Conservation (phyloP, 2,797 vertebrate genomes). For the Peromyscus attwateri region DNA sequence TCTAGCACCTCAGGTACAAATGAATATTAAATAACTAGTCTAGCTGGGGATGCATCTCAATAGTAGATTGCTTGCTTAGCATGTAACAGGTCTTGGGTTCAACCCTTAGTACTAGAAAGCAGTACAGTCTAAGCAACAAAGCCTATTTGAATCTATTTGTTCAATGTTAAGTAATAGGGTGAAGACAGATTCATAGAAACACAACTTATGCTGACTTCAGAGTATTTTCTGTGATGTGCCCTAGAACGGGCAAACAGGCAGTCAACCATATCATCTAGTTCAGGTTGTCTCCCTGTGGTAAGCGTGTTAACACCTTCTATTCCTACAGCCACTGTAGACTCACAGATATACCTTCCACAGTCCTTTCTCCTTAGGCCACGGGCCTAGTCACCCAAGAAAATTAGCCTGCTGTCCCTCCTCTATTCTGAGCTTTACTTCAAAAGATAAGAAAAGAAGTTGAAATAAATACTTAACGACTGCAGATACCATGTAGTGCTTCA, state of each 20-base stretch:
- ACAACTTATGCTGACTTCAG: not conserved
- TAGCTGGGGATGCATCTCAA: not conserved
- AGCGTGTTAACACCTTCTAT: not conserved
- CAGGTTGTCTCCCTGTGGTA: not conserved
- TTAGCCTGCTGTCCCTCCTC: not conserved
- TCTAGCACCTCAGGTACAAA: not conserved
- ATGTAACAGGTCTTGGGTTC: not conserved
- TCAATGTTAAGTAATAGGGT: not conserved
- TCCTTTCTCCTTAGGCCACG: not conserved
- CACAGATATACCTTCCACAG: not conserved
- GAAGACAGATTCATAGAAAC: not conserved
- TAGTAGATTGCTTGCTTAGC: not conserved
- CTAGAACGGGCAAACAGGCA: not conserved
- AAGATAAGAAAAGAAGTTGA: not conserved
- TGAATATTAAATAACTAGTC: not conserved
- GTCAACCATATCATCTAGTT: not conserved
- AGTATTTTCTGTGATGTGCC: not conserved
- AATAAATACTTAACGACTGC: slow-evolving; percentile 4
- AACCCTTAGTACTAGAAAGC: not conserved
- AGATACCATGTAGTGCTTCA: not conserved
- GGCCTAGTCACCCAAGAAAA: not conserved
- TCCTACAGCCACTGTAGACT: not conserved
- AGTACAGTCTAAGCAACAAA: not conserved
- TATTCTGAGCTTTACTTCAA: slow-evolving; percentile 35
- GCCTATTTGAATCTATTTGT: not conserved